Percentiles rank a stretch among this genome's conserved stretches.
phyloP scores from a whole-genome alignment of 2,797 vertebrate genomes.

The Alca torda region DNA sequence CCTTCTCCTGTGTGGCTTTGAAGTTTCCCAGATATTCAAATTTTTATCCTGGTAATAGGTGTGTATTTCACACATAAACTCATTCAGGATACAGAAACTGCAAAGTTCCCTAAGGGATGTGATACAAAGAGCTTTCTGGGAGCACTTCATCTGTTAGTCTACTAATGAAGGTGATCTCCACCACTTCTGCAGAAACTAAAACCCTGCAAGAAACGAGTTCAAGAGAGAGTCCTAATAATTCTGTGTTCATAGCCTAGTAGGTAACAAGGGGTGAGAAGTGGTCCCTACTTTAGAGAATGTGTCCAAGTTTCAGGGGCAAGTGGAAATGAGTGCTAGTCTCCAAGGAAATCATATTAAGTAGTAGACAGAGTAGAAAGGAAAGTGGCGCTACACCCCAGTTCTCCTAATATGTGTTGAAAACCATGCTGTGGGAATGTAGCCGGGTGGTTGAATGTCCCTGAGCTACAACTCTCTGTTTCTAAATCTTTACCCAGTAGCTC shows the following conservation, averaged over 20 bases:
- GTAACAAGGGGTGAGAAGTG: neutral
- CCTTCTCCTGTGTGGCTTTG: neutral
- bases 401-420: neutral
- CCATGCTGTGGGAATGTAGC: neutral
- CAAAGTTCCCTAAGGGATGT: neutral
- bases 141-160: neutral
- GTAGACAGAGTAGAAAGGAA: neutral
- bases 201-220: neutral
- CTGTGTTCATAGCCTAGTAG: neutral
- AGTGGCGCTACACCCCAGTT: neutral
- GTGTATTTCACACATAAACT: neutral
- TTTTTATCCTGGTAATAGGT: neutral
- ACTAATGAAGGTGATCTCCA: neutral
- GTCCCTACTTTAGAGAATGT: neutral
- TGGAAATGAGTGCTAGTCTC: neutral
- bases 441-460: accelerated
- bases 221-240: neutral
- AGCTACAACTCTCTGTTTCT: neutral
- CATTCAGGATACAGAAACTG: neutral
- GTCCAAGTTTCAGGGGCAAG: neutral
- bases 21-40: neutral
- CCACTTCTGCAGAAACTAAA: neutral
- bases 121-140: neutral
- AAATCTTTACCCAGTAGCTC: neutral
- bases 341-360: neutral